phyloP scores from a whole-genome alignment of 2,797 vertebrate genomes.

The Ceyx erithaca region DNA sequence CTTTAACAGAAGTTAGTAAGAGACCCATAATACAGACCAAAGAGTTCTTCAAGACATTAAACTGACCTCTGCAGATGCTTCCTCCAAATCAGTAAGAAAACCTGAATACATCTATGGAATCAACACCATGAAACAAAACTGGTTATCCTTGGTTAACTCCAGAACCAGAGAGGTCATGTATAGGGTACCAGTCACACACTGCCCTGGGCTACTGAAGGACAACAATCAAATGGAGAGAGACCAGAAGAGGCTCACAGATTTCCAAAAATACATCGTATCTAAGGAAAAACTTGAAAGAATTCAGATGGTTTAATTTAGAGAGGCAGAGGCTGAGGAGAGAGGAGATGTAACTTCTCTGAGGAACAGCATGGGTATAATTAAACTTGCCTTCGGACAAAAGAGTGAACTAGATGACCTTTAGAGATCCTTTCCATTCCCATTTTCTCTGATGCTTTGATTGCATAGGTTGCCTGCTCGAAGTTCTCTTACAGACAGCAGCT shows the following conservation, averaged over 20 bases:
- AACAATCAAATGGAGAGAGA: not conserved
- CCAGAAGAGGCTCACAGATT: not conserved
- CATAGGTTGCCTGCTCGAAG: not conserved
- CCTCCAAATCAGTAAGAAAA: not conserved
- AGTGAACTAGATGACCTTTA: not conserved
- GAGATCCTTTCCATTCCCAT: not conserved
- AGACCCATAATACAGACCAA: not conserved
- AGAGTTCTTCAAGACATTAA: not conserved
- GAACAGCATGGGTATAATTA: conserved; percentile 18
- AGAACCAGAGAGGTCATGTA: accelerated
- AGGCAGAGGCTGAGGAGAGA: not conserved
- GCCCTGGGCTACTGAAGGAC: not conserved
- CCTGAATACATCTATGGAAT: not conserved
- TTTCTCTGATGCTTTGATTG: not conserved
- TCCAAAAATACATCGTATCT: not conserved
- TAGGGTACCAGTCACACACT: not conserved
- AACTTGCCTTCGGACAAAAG: not conserved
- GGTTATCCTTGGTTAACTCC: not conserved
- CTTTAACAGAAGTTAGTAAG: not conserved
- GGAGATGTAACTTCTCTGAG: not conserved
- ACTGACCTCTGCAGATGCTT: not conserved
- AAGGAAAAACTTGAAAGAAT: conserved; percentile 3
- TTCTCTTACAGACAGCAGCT: not conserved
- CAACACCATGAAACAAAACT: not conserved
- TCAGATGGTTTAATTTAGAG: conserved; percentile 22